Base-by-base conservation (phyloP, 2,888 invertebrate genomes). In the Antheraea yamamai region DNA sequence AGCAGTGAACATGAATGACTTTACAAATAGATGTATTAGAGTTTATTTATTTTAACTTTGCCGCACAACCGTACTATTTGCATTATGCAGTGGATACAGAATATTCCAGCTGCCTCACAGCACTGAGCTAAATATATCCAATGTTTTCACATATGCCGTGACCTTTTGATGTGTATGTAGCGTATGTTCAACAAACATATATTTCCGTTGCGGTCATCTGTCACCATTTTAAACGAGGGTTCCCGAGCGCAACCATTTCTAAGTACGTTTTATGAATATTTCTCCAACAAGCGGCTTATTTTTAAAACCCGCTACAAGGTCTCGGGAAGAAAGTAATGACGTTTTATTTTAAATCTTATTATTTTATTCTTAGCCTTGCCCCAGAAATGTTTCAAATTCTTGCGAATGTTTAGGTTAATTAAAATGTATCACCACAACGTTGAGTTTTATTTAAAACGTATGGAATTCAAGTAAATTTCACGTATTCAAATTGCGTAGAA, bases 191-290 rank as follows among this genome's bases (percentile, higher is more conserved):
- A 83, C 83, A 84, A 86, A 87, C 86, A 83, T 83, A n/a, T 61
- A 87, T 85, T 86, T 87, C 84, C 87, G 86, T 81, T 84, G 81
- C 84, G 84, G 88, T 86, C 89, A 84, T 87, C 85, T 87, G 87
- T 88, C 87, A 84, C 80, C 78, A 77, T 80, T 80, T 85, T 80
- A 81, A 84, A 86, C 83, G 83, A 84, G 85, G 85, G 85, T 84
- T 78, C 80, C 78, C 79, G 79, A 72, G 77, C 77, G 79, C 76
- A 77, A 72, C 68, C 74, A 73, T 12, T 73, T 75, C 70, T 75
- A 74, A 72, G 75, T 76, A 75, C 73, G 73, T 61, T 73, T 73
- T 66, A 74, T 74, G 75, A 75, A 72, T 71, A 77, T 79, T 82
- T 77, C 78, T 78, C 73, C 55, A 58, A 79, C 76, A 76, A 77